These are phyloP conservation scores for Leptopterna dolabrata DNA, from an alignment of 2,888 invertebrate genomes.

Conservation along the genomic window DNA sequence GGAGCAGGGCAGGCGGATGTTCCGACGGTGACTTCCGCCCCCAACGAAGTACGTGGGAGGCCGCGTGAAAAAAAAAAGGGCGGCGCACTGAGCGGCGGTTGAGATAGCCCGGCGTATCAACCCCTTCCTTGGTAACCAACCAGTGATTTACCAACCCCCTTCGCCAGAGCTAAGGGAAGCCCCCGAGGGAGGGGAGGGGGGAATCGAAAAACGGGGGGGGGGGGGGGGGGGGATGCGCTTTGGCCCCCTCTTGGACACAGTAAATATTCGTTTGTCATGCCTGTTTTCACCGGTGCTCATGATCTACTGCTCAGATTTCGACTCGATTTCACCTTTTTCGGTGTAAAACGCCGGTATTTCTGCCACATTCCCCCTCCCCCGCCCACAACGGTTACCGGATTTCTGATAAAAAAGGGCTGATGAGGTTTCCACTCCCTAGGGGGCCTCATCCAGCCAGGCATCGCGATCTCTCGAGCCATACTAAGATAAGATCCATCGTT, in stretches of 20 bases:
- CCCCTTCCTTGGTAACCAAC: slow-evolving; percentile 14
- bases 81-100: not conserved
- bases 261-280: slow-evolving; percentile 45
- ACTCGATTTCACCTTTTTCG: not conserved
- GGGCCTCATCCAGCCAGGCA: not conserved
- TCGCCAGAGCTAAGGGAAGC: not conserved
- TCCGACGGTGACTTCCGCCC: slow-evolving; percentile 38
- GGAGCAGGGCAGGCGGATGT: slow-evolving; percentile 24
- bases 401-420: not conserved
- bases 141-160: not conserved
- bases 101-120: slow-evolving; percentile 28
- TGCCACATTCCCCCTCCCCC: not conserved
- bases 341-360: not conserved
- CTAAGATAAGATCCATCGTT: too few species aligned
- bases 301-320: slow-evolving; percentile 40
- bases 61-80: not conserved
- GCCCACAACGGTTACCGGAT: not conserved
- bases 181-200: not conserved
- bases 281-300: slow-evolving; percentile 22
- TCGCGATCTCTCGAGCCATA: not conserved
- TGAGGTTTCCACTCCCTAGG: not conserved
- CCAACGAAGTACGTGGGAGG: not conserved
- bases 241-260: not conserved
- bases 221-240: not conserved
- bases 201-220: not conserved